Conservation (phyloP, 2,797 vertebrate genomes). For the Microcaecilia unicolor region DNA sequence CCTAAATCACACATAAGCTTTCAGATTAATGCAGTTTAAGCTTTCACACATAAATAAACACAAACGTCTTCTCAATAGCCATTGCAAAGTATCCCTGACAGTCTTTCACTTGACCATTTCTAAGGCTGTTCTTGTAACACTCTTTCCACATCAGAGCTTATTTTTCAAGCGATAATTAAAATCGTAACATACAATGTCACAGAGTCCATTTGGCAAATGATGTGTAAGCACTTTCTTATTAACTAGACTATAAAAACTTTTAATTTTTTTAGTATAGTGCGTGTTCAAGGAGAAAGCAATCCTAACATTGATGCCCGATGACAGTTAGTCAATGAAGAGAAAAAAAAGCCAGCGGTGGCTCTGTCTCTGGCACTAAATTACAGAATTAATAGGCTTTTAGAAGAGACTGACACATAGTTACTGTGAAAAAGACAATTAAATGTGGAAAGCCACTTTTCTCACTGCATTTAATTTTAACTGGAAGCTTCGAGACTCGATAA, state of each 20-base stretch:
- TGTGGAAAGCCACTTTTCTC: conserved; percentile 51
- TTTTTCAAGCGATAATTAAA: conserved; percentile 39
- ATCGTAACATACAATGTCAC: conserved; percentile 5
- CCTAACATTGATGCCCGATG: conserved; percentile 33
- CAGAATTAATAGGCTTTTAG: conserved; percentile 62
- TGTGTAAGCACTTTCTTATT: conserved; percentile 29
- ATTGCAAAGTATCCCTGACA: no score
- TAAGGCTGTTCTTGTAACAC: no score
- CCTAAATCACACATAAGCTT: no score
- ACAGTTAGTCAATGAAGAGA: conserved; percentile 51
- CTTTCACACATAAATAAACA: no score
- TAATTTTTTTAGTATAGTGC: conserved; percentile 25
- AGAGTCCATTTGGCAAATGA: conserved; percentile 29
- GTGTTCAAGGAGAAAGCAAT: conserved; percentile 37
- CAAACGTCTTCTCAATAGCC: no score
- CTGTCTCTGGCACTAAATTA: conserved; percentile 48
- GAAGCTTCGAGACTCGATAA: conserved; percentile 49
- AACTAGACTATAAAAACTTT: conserved; percentile 38
- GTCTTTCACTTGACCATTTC: no score
- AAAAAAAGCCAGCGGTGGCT: conserved; percentile 14
- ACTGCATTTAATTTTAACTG: conserved; percentile 48
- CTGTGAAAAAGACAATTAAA: conserved; percentile 58
- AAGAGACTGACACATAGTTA: conserved; percentile 48
- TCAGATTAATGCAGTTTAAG: no score
- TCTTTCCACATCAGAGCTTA: no score